phyloP scores from a whole-genome alignment of 1,140 invertebrate genomes.

The Bicyclus anynana region DNA sequence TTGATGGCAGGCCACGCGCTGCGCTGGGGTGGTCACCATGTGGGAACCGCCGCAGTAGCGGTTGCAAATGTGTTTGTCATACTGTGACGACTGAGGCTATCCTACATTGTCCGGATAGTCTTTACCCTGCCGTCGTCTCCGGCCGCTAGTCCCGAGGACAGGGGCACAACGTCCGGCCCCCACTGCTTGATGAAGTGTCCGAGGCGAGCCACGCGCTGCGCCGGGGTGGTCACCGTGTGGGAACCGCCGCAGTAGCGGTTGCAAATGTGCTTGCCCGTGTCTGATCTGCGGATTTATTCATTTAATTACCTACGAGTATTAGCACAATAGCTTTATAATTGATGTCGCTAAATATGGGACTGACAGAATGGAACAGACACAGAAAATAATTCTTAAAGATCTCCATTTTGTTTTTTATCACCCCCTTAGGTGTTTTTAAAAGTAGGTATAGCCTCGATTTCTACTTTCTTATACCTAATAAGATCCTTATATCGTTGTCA shows the following conservation, averaged over 20 bases:
- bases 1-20: slow-evolving; percentile 79
- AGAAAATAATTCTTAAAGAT: no score
- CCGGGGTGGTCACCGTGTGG: slow-evolving; percentile 82
- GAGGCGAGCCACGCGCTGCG: slow-evolving; percentile 79
- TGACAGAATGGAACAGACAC: no score
- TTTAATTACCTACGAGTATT: neutral
- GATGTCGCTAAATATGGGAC: no score
- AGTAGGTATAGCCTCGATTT: no score
- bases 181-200: slow-evolving; percentile 80
- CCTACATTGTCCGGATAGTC: no score
- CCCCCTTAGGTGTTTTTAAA: no score
- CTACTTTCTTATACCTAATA: no score
- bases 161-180: slow-evolving; percentile 78
- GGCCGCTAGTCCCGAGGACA: slow-evolving; percentile 67
- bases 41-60: slow-evolving; percentile 86
- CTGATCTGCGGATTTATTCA: slow-evolving; percentile 33
- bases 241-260: slow-evolving; percentile 86
- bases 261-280: slow-evolving; percentile 77
- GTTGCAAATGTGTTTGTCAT: slow-evolving; percentile 81
- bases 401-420: no score
- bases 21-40: slow-evolving; percentile 82
- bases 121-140: slow-evolving; percentile 75
- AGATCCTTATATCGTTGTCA: no score
- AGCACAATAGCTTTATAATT: no score
- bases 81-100: no score